Conservation (phyloP, 2,888 invertebrate species). For the Drosophila macrothrix region DNA sequence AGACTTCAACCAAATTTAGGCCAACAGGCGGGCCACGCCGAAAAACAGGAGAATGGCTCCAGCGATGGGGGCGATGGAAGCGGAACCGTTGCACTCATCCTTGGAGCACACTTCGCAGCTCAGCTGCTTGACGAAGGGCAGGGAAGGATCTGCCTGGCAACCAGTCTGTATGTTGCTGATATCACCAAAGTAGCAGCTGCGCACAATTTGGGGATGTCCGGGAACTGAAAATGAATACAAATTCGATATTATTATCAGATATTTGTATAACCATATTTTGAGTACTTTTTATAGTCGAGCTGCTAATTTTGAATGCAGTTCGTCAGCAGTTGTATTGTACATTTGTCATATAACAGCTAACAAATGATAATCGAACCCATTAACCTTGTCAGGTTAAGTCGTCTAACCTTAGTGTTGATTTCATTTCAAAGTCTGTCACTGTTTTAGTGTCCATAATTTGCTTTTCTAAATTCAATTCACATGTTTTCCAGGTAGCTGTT, state of each 20-base stretch:
- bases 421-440: constrained; percentile 18
- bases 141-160: constrained; percentile 76
- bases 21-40: constrained; percentile 77
- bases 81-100: constrained; percentile 81
- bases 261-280: not conserved
- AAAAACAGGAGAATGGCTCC: constrained; percentile 78
- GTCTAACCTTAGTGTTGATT: not conserved
- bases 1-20: constrained; percentile 48
- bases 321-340: not conserved
- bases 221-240: constrained; percentile 50
- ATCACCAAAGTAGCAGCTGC: constrained; percentile 82
- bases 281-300: not conserved
- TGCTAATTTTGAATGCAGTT: constrained; percentile 23
- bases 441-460: constrained; percentile 12
- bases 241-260: not conserved
- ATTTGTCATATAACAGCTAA: constrained; percentile 27
- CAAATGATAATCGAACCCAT: constrained; percentile 23
- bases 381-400: constrained; percentile 16
- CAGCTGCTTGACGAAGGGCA: constrained; percentile 77
- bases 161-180: constrained; percentile 72
- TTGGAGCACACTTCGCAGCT: constrained; percentile 81
- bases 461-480: constrained; percentile 3
- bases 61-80: constrained; percentile 71
- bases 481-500: not conserved
- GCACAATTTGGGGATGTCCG: constrained; percentile 60